Conservation (phyloP, 2,113 vertebrate genomes). For the Centropus unirufus region DNA sequence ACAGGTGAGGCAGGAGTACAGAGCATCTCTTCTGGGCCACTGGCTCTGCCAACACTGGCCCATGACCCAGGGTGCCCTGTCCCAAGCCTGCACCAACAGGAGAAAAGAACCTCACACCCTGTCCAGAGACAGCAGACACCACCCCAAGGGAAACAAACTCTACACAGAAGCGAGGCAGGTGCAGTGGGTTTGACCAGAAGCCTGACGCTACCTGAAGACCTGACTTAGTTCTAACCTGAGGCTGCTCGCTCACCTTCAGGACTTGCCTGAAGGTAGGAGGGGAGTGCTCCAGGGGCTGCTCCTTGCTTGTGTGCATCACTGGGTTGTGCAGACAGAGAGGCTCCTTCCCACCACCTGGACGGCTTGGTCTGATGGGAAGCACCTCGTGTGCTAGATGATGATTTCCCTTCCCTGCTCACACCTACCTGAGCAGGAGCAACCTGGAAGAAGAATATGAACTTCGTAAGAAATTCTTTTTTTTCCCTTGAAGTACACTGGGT, state of each 20-base stretch:
- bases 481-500: background rate
- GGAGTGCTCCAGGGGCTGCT: background rate
- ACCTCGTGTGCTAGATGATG: background rate
- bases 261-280: background rate
- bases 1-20: fast-evolving
- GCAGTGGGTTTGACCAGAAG: background rate
- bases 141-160: background rate
- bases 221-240: background rate
- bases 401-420: background rate
- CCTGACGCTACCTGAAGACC: background rate
- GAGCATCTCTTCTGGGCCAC: fast-evolving
- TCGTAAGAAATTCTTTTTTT: background rate
- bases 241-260: background rate
- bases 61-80: background rate
- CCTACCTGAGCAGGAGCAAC: background rate
- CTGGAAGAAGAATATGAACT: background rate
- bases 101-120: background rate
- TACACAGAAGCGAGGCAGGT: background rate
- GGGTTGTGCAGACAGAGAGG: background rate
- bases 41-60: background rate
- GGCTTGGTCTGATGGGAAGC: background rate
- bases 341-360: background rate
- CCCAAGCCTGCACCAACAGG: background rate
- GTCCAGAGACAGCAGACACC: fast-evolving
- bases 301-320: too few species aligned